Evolutionary conservation across 2,888 invertebrate species (phyloP).

Genomic region (Lysandra bellargus): DNA sequence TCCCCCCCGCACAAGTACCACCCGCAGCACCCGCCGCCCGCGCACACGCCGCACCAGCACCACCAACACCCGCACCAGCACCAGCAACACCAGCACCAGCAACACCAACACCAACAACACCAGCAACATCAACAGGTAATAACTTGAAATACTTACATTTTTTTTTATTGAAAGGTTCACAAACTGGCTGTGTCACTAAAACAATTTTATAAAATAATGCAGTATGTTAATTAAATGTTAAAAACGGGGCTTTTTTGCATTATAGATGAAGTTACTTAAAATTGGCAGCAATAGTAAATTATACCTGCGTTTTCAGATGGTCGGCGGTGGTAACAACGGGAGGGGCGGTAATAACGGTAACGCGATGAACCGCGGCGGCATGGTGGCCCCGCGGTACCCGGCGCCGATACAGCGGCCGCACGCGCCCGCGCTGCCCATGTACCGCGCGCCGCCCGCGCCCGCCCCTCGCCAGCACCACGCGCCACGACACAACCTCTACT

Average conservation of each 20-base stretch:
- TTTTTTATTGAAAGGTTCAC: too few relatives aligned
- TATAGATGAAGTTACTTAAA: too few relatives aligned
- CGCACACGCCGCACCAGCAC: slow-evolving; percentile 64
- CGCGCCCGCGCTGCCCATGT: slow-evolving; percentile 65
- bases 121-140: slow-evolving; percentile 29
- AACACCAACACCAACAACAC: slow-evolving; percentile 44
- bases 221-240: too few relatives aligned
- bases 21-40: slow-evolving; percentile 64
- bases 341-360: slow-evolving; percentile 54
- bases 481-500: slow-evolving; percentile 63
- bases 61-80: slow-evolving; percentile 48
- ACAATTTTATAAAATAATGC: too few relatives aligned
- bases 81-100: slow-evolving; percentile 47
- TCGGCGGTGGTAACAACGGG: slow-evolving; percentile 63
- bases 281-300: not conserved
- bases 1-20: slow-evolving; percentile 77
- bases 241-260: too few relatives aligned
- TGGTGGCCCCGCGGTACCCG: slow-evolving; percentile 73
- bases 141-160: not conserved
- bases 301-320: slow-evolving; percentile 52
- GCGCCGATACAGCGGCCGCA: slow-evolving; percentile 80
- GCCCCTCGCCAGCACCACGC: slow-evolving; percentile 54
- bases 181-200: too few relatives aligned
- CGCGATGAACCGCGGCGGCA: slow-evolving; percentile 56
- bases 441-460: slow-evolving; percentile 59